Base-by-base conservation (phyloP, 2,888 invertebrate genomes). In the Drosophila lacicola region DNA sequence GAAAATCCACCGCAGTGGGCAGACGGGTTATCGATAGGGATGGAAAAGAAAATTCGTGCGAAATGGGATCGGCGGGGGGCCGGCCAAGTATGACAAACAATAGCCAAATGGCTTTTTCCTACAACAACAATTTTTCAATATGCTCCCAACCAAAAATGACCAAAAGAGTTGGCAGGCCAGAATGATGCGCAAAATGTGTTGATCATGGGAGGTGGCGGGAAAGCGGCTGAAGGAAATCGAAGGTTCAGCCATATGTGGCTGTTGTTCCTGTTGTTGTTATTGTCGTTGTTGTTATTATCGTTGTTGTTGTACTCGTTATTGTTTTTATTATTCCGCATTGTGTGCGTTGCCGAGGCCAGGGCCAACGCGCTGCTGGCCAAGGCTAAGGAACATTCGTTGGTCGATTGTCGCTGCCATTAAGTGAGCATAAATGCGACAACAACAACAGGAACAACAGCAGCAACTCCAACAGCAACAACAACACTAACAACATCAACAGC, bases 361-460 rank as follows among this genome's bases (percentile, higher is more conserved):
- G 36, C 41, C 55, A 41, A 42, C 17, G 44, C 39, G 29, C 49
- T 47, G 39, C 37, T 61, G 73, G 74, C 80, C 85, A 82, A 79
- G 84, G 83, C 81, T 80, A 81, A 83, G 29, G 82, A 75, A 73
- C 70, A 78, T 74, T 81, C 78, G 75, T 73, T 73, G 75, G 70
- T 75, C 83, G 82, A 83, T 83, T 83, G 84, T 83, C 83, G 73
- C 84, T 81, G 81, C 80, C 84, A 83, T 86, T 86, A 83, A 86
- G 71, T 71, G 69, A 69, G 81, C 82, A 84, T 70, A 82, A 82
- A 72, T 77, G 76, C 66, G 79, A 79, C 79, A 80, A 70, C 65
- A 82, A 74, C 67, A 82, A 58, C 50, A 71, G 29, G 8, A 29
- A 2, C 29, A 29, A 29, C 29, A 29, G 2, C 29, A 29, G 29